Conservation (phyloP, 2,888 invertebrate species). For the Odontocerum albicorne region DNA sequence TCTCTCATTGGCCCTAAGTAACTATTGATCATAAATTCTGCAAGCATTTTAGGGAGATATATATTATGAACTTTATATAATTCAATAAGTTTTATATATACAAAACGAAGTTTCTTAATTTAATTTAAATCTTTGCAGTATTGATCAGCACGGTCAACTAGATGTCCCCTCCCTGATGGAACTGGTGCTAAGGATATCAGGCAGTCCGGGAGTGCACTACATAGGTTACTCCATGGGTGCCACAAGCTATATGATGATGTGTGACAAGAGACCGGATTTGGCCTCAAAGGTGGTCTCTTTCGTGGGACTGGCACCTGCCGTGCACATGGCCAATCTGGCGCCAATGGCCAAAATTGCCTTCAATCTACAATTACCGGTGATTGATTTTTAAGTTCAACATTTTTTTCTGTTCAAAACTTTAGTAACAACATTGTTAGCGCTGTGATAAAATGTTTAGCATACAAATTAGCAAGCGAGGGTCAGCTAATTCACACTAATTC, state of each 20-base stretch:
- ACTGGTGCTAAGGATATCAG: conserved; percentile 49
- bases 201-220: conserved; percentile 51
- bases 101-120: not conserved
- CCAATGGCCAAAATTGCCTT: conserved; percentile 37
- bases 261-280: conserved; percentile 57
- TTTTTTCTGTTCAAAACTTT: not conserved
- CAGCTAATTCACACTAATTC: too few relatives aligned
- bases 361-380: conserved; percentile 11
- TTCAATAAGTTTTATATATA: not conserved
- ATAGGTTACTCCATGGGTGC: conserved; percentile 64
- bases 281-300: conserved; percentile 56
- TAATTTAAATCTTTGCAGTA: too few relatives aligned
- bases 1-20: too few relatives aligned
- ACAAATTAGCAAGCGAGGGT: too few relatives aligned
- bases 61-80: not conserved
- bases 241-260: conserved; percentile 58
- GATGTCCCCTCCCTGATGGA: conserved; percentile 61
- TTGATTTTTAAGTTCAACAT: too few relatives aligned
- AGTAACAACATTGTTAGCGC: too few relatives aligned
- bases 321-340: conserved; percentile 48
- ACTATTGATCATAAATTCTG: too few relatives aligned
- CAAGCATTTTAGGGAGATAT: too few relatives aligned
- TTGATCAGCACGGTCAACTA: conserved; percentile 61
- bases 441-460: too few relatives aligned
- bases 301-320: conserved; percentile 57